These are phyloP conservation scores for Meda fulgida DNA, from an alignment of 2,797 vertebrate genomes.

Conservation along the genomic window DNA sequence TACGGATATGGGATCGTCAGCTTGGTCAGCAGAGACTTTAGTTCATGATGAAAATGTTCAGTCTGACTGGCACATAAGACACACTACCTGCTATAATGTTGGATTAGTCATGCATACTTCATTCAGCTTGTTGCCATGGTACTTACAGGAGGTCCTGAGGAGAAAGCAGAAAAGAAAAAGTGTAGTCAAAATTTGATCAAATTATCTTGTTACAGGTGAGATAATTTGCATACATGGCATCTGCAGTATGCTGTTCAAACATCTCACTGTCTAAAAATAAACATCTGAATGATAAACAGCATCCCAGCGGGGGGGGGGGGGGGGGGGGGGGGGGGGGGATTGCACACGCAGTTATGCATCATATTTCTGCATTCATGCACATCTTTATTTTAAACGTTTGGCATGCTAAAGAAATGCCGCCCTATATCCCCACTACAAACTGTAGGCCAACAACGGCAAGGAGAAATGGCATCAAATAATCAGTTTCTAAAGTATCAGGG, in stretches of 20 bases:
- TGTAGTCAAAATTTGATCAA: constrained; percentile 47
- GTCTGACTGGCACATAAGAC: constrained; percentile 1
- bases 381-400: neutral
- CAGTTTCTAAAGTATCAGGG: neutral
- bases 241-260: constrained; percentile 27
- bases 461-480: neutral
- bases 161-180: constrained; percentile 67
- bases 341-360: constrained; percentile 23
- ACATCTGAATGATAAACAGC: constrained; percentile 29
- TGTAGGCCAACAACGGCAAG: neutral
- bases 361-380: constrained; percentile 55
- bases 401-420: neutral
- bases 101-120: constrained; percentile 51
- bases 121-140: constrained; percentile 69
- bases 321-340: too few species aligned
- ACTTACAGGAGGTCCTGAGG: constrained; percentile 97
- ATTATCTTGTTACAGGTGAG: constrained; percentile 25
- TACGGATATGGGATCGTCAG: constrained; percentile 67
- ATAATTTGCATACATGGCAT: constrained; percentile 29
- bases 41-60: constrained; percentile 52
- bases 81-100: constrained; percentile 57
- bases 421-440: neutral
- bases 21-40: constrained; percentile 66
- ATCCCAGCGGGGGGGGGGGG: neutral
- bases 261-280: constrained; percentile 44